Evolutionary conservation across 2,797 vertebrate genomes (phyloP).

Genomic region (Sebastiscus albofasciatus): DNA sequence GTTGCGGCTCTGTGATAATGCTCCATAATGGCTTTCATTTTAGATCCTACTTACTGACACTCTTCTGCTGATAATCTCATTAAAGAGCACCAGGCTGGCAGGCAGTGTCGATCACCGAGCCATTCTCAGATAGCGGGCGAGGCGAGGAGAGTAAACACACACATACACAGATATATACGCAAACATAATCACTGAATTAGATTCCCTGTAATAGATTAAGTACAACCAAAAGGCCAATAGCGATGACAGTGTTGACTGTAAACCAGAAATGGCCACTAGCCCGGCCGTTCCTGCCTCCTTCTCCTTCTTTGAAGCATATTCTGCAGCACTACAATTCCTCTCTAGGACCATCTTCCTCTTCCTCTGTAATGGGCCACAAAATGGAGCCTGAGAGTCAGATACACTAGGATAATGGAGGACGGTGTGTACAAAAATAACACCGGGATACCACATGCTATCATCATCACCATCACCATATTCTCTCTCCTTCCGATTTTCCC

Average conservation of each 20-base stretch:
- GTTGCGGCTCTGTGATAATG: slow-evolving; percentile 83
- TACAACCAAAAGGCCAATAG: slow-evolving; percentile 19
- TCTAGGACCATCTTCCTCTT: slow-evolving; percentile 67
- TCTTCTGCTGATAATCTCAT: slow-evolving; percentile 88
- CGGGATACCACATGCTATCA: slow-evolving; percentile 54
- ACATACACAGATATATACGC: slow-evolving; percentile 16
- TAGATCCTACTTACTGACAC: slow-evolving; percentile 90
- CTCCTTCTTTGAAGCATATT: slow-evolving; percentile 39
- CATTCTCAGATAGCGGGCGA: slow-evolving; percentile 40
- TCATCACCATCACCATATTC: slow-evolving; percentile 57
- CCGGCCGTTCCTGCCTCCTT: slow-evolving; percentile 4
- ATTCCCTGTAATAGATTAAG: slow-evolving; percentile 31
- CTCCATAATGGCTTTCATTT: slow-evolving; percentile 90
- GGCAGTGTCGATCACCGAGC: slow-evolving; percentile 62
- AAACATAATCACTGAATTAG: slow-evolving; percentile 31
- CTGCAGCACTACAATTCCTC: slow-evolving; percentile 32
- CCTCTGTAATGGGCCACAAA: slow-evolving; percentile 70
- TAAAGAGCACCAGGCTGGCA: slow-evolving; percentile 80
- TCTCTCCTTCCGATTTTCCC: slow-evolving; percentile 53
- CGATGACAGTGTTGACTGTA: slow-evolving; percentile 7
- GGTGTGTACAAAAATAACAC: slow-evolving; percentile 72
- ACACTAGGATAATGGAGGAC: slow-evolving; percentile 67
- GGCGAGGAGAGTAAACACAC: slow-evolving; percentile 37
- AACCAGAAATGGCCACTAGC: slow-evolving; percentile 12
- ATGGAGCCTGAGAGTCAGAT: slow-evolving; percentile 70